Evolutionary conservation across 53 echinoderm and acorn worm species (phyloP).

Genomic region (Zoroaster sp.): DNA sequence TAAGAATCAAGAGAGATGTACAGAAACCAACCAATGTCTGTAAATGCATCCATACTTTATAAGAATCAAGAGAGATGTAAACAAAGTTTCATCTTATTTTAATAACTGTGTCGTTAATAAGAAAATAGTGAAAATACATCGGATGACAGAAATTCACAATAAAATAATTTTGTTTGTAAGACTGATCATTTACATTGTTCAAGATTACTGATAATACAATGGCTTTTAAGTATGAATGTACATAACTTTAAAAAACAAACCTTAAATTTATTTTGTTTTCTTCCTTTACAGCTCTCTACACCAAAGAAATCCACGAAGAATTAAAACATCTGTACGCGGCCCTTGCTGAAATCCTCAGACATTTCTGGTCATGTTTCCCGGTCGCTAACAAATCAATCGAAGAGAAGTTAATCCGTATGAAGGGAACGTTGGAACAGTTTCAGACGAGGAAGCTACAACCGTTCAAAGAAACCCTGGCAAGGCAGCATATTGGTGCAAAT

Average conservation of each 20-base stretch:
- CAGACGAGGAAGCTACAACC: conserved; percentile 84
- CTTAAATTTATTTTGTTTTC: background rate
- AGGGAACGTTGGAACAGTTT: conserved; percentile 91
- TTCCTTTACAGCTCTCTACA: conserved; percentile 75
- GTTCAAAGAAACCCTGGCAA: conserved; percentile 73
- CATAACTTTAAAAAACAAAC: too few relatives aligned
- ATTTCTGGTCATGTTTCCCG: conserved; percentile 94
- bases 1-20: too few relatives aligned
- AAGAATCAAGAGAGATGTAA: too few relatives aligned
- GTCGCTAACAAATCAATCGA: conserved; percentile 79
- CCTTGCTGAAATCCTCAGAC: conserved; percentile 77
- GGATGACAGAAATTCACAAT: too few relatives aligned
- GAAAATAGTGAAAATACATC: too few relatives aligned
- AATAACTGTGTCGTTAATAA: too few relatives aligned
- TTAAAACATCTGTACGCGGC: conserved; percentile 74
- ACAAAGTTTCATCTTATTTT: too few relatives aligned
- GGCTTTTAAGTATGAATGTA: too few relatives aligned
- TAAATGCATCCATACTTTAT: too few relatives aligned
- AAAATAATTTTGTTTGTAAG: background rate
- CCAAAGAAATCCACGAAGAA: conserved; percentile 80
- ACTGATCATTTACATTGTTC: background rate
- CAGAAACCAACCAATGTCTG: too few relatives aligned
- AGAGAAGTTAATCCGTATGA: conserved; percentile 90
- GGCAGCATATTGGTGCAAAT: conserved; percentile 79
- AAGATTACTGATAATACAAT: too few relatives aligned